Percentiles rank a stretch among this genome's conserved stretches.
Evolutionary conservation across 2,797 vertebrate genomes (phyloP).

Genomic region (Masticophis lateralis): DNA sequence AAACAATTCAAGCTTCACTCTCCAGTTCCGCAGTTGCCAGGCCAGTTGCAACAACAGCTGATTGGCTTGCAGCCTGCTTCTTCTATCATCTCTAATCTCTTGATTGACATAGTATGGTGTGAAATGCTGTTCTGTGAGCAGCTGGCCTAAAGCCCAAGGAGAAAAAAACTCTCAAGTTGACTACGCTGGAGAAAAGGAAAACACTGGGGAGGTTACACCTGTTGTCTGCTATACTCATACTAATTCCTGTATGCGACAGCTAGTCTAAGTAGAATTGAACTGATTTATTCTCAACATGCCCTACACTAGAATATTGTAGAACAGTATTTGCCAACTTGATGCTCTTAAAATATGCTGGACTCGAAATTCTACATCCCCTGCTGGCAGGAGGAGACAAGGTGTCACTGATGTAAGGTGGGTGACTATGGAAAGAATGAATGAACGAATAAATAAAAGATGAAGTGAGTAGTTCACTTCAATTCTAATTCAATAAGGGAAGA

Average conservation of each 20-base stretch:
- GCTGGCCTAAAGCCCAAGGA: constrained; percentile 8
- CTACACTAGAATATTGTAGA: neutral
- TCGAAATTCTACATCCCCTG: neutral
- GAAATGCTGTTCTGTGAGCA: constrained; percentile 37
- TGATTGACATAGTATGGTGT: constrained; percentile 48
- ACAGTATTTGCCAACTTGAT: neutral
- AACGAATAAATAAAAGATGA: neutral
- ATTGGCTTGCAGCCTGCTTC: constrained; percentile 37
- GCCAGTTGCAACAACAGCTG: constrained; percentile 69
- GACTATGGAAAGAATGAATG: neutral
- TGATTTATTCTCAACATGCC: neutral
- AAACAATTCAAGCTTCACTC: neutral
- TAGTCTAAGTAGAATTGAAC: neutral
- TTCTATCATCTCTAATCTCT: constrained; percentile 41
- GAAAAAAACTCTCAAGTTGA: neutral
- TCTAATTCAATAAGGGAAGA: neutral
- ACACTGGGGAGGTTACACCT: constrained; percentile 13
- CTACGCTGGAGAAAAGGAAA: neutral
- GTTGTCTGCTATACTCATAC: neutral
- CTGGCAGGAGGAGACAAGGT: neutral
- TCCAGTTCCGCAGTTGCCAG: constrained; percentile 54
- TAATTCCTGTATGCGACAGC: neutral
- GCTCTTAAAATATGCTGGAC: neutral
- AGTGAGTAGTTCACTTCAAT: neutral
- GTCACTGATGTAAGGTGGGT: neutral